These are phyloP conservation scores for Neodiprion lecontei DNA, from an alignment of 1,140 invertebrate genomes.

Conservation along the genomic window DNA sequence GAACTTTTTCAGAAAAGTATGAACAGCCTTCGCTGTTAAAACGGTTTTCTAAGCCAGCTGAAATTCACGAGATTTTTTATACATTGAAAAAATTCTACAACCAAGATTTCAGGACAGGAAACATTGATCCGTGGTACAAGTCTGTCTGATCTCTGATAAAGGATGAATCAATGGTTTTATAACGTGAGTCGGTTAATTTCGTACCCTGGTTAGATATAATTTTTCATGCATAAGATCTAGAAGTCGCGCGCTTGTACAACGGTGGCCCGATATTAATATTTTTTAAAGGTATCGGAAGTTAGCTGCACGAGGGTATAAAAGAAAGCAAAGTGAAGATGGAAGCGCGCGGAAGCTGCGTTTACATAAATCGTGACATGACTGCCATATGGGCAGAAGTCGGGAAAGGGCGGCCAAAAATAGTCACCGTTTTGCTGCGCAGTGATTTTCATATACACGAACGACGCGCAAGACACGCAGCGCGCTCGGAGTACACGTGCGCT, in stretches of 20 bases:
- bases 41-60: too few relatives aligned
- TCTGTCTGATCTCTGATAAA: neutral
- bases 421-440: neutral
- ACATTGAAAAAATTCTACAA: too few relatives aligned
- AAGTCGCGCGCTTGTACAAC: too few relatives aligned
- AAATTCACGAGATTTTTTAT: too few relatives aligned
- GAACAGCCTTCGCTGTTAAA: too few relatives aligned
- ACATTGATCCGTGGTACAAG: too few relatives aligned
- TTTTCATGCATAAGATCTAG: too few relatives aligned
- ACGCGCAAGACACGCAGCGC: too few relatives aligned
- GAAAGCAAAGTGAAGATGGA: neutral
- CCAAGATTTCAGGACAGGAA: too few relatives aligned
- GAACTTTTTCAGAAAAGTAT: too few relatives aligned
- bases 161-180: neutral
- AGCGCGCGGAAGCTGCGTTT: conserved; percentile 5
- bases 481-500: too few relatives aligned
- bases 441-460: neutral
- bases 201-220: neutral
- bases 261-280: neutral
- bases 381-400: neutral
- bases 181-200: neutral
- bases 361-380: conserved; percentile 5
- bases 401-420: conserved; percentile 1
- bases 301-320: neutral
- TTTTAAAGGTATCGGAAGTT: neutral